Evolutionary conservation across 2,113 vertebrate species (phyloP).

Genomic region (Chrysemys picta): DNA sequence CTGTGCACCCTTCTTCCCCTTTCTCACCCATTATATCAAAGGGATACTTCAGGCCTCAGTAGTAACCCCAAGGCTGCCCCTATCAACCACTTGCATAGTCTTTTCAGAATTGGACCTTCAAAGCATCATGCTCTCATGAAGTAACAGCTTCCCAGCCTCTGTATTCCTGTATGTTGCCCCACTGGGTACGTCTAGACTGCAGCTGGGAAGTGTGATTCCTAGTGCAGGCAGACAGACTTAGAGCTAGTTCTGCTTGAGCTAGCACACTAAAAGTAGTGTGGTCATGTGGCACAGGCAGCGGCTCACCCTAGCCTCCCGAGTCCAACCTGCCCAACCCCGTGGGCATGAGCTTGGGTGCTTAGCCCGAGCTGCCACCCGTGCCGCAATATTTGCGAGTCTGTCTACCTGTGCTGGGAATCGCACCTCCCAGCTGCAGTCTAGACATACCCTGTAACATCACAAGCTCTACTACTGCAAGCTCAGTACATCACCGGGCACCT

Average conservation of each 20-base stretch:
- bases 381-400: too few relatives aligned
- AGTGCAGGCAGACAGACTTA: neutral
- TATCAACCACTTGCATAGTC: neutral
- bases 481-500: too few relatives aligned
- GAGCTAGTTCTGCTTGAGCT: neutral
- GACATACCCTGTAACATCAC: too few relatives aligned
- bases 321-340: neutral
- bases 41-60: rapidly evolving
- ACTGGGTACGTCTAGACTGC: neutral
- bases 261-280: neutral
- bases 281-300: neutral
- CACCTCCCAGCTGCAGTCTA: too few relatives aligned
- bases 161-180: neutral
- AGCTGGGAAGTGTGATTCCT: neutral
- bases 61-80: rapidly evolving
- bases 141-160: neutral
- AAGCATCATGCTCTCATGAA: neutral
- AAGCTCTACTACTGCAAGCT: too few relatives aligned
- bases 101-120: neutral
- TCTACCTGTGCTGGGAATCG: too few relatives aligned
- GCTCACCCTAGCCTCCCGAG: neutral
- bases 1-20: neutral
- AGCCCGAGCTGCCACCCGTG: too few relatives aligned
- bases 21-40: neutral
- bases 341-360: too few relatives aligned